These are phyloP conservation scores for Portunus trituberculatus DNA, from an alignment of 1,140 invertebrate genomes.

Conservation along the genomic window DNA sequence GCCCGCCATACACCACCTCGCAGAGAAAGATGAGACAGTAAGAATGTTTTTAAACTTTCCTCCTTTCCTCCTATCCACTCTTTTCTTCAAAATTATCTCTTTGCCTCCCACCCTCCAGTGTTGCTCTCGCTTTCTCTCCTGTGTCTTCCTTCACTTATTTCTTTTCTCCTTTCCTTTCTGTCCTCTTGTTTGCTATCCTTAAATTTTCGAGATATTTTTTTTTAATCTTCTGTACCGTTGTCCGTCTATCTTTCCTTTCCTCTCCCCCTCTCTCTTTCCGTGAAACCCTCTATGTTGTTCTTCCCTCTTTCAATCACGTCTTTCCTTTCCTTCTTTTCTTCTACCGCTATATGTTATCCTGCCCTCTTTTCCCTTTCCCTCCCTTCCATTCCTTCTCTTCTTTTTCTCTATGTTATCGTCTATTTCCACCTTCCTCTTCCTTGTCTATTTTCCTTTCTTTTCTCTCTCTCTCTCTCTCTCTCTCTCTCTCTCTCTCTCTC, in stretches of 20 bases:
- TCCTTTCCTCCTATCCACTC: neutral
- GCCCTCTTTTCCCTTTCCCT: neutral
- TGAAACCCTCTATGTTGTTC: neutral
- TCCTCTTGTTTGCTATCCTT: neutral
- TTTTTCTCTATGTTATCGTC: neutral
- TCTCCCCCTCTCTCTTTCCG: neutral
- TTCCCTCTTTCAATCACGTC: neutral
- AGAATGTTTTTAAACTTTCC: neutral
- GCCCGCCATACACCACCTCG: no score
- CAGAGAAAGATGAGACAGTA: no score
- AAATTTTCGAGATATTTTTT: neutral
- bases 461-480: neutral
- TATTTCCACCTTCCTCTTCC: neutral
- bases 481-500: conserved; percentile 5
- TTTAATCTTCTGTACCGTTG: neutral
- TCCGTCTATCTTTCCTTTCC: neutral
- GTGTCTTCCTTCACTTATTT: neutral
- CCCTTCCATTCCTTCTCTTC: neutral
- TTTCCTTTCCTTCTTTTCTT: neutral
- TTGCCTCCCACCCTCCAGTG: neutral
- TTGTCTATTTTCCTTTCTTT: neutral
- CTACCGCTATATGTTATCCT: neutral
- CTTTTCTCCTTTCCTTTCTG: neutral
- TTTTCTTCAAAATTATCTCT: neutral
- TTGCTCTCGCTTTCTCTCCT: neutral